phyloP scores from a whole-genome alignment of 2,888 invertebrate genomes.

The Synanthedon vespiformis region DNA sequence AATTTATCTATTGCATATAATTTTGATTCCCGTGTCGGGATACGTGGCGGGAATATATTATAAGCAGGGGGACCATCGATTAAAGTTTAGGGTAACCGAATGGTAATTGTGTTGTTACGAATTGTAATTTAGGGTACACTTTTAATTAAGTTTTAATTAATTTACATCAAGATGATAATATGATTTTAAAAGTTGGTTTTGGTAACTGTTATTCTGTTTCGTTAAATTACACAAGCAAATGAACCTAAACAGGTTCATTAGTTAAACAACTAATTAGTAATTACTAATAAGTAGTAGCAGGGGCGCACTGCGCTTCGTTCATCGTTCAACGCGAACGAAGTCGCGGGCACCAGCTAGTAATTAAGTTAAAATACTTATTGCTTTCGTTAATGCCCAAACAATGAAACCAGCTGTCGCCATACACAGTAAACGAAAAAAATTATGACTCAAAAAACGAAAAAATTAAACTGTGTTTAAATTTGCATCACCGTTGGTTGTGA shows the following conservation, averaged over 20 bases:
- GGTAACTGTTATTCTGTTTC: no score
- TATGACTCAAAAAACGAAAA: slow-evolving; percentile 34
- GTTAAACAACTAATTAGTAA: no score
- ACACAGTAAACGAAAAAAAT: slow-evolving; percentile 31
- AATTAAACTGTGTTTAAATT: slow-evolving; percentile 53
- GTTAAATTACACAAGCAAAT: no score
- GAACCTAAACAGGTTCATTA: no score
- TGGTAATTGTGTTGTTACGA: not conserved
- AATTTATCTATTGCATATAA: slow-evolving; percentile 30
- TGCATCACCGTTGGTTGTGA: slow-evolving; percentile 41
- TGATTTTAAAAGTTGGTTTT: no score
- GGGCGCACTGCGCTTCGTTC: no score
- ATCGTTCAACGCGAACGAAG: no score
- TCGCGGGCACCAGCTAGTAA: no score
- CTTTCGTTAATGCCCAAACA: not conserved
- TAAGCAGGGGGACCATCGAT: slow-evolving; percentile 1
- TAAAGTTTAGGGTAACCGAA: slow-evolving; percentile 1
- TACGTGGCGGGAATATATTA: not conserved
- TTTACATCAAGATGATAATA: not conserved
- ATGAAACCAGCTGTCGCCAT: slow-evolving; percentile 13
- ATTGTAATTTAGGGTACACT: not conserved
- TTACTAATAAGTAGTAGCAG: no score
- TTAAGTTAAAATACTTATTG: not conserved
- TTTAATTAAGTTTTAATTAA: not conserved
- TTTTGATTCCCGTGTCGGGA: slow-evolving; percentile 1